Percentiles rank a stretch among this genome's conserved stretches.
phyloP scores from a whole-genome alignment of 2,888 invertebrate species.

The Tachina grossa region DNA sequence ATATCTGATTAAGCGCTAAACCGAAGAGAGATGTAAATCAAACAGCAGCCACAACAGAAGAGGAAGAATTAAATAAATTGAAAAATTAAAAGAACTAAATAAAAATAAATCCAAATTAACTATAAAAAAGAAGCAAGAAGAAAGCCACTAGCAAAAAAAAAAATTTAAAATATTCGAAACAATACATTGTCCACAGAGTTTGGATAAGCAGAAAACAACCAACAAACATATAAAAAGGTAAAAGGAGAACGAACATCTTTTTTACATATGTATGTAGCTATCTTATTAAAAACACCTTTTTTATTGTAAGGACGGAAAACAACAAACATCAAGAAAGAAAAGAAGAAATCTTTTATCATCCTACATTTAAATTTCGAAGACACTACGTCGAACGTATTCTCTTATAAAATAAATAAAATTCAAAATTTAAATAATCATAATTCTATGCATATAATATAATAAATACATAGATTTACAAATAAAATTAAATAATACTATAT shows the following conservation, averaged over 20 bases:
- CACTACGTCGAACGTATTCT: slow-evolving; percentile 53
- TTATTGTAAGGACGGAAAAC: neutral
- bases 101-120: slow-evolving; percentile 28
- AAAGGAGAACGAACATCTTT: slow-evolving; percentile 18
- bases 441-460: slow-evolving; percentile 33
- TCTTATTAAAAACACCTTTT: neutral
- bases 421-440: slow-evolving; percentile 47
- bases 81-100: slow-evolving; percentile 57
- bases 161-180: slow-evolving; percentile 26
- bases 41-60: slow-evolving; percentile 59
- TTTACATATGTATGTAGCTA: neutral
- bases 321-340: neutral
- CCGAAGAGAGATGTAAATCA: slow-evolving; percentile 65
- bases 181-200: slow-evolving; percentile 51
- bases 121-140: slow-evolving; percentile 29
- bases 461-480: slow-evolving; percentile 39
- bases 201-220: slow-evolving; percentile 39
- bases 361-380: slow-evolving; percentile 27
- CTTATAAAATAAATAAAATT: slow-evolving; percentile 45
- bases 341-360: slow-evolving; percentile 25
- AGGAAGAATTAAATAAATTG: slow-evolving; percentile 70
- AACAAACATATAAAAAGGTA: neutral
- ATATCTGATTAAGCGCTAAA: slow-evolving; percentile 84
- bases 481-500: slow-evolving; percentile 31
- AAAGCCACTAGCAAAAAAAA: slow-evolving; percentile 16